A percentile compares a stretch with the other conserved stretches of the same genome.
Evolutionary conservation across 2,113 vertebrate species (phyloP).

Genomic region (Misgurnus mizolepis): DNA sequence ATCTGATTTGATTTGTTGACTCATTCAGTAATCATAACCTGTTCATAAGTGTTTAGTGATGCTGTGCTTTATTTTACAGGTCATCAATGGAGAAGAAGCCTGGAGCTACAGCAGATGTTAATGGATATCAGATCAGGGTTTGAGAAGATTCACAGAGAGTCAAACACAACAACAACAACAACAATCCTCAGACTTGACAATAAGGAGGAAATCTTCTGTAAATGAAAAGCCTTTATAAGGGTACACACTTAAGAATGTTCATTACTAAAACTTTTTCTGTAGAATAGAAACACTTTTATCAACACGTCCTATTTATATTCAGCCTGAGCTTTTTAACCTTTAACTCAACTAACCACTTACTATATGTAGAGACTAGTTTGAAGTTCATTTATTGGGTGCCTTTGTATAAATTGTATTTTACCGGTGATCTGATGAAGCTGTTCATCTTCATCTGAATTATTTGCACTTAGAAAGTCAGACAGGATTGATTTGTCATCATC

Average conservation of each 20-base stretch:
- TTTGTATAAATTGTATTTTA: not conserved
- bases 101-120: not conserved
- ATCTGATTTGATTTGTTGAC: no score
- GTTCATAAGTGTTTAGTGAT: not conserved
- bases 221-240: not conserved
- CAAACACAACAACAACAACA: no score
- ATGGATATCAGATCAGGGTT: slow-evolving; percentile 36
- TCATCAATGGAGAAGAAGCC: slow-evolving; percentile 8
- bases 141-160: not conserved
- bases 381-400: slow-evolving; percentile 18
- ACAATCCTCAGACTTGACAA: no score
- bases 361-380: not conserved
- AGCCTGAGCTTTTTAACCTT: not conserved
- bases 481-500: not conserved
- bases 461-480: not conserved
- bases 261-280: not conserved
- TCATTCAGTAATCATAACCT: not conserved
- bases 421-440: no score
- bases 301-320: slow-evolving; percentile 9
- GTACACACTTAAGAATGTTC: not conserved
- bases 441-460: not conserved
- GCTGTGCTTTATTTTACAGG: not conserved
- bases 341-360: not conserved
- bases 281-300: not conserved
- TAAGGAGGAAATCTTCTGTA: no score